Evolutionary conservation across 1,140 invertebrate species (phyloP), one percentile per base, ranked within the genome.

Genomic region (Lasaia peninsularis): DNA sequence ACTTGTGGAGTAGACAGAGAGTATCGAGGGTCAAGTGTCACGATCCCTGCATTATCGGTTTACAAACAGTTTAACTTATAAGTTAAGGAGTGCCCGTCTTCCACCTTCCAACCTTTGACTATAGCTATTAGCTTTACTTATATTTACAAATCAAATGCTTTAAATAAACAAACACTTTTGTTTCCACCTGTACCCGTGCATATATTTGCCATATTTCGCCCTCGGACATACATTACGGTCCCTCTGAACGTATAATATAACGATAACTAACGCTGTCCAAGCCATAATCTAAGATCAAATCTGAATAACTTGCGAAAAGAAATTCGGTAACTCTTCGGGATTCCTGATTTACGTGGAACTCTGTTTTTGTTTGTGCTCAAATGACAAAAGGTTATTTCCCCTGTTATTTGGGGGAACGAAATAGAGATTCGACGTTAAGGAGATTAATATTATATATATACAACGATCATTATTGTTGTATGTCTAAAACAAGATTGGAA

Each of bases 241-340:
- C 56, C 35, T 52, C 61, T 20, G 64, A 60, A 66, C 64, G 70
- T 65, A 73, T 71, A 73, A 73, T 73, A 73, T 58, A 57, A 58
- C 71, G 63, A 73, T 73, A 73, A 73, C 71, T 73, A 73, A 73
- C 71, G 63, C 63, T 65, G 69, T 73, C 71, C 68, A 40, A 65
- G 52, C 57, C 65, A 64, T 67, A 71, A 71, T 71, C 68, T 71
- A 62, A 67, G 65, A 71, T 67, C 68, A 67, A 64, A 71, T 71
- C 68, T 71, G 68, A 71, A 71, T 67, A 70, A 67, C 61, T 65
- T 59, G 34, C 58, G 28, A 60, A 53, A 62, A 66, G 64, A 59
- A 62, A 62, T 66, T 66, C 54, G 56, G 60, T 59, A 56, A 52
- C 51, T 60, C 62, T 59, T 52, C 52, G 34, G 18, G 14, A 50